A percentile compares a stretch with the other conserved stretches of the same genome.
Conservation (phyloP, 2,113 vertebrate genomes). For the Sylvilagus bachmani region DNA sequence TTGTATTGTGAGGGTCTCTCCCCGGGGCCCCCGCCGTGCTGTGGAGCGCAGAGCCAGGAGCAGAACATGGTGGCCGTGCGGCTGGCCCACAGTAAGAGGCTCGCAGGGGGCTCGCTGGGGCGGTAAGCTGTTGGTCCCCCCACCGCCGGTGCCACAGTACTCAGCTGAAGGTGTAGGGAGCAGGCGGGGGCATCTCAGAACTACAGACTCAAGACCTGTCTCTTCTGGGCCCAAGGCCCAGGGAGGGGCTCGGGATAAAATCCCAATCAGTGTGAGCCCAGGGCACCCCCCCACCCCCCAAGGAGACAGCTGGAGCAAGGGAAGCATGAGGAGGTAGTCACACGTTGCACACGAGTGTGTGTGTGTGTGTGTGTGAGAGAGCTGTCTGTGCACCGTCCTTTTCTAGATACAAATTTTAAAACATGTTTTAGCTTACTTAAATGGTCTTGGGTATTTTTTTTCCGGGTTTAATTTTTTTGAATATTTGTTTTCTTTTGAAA, state of each 20-base stretch:
- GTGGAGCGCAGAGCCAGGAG: background rate
- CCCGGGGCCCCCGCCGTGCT: too few relatives aligned
- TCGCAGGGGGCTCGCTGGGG: background rate
- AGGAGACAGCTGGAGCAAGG: too few relatives aligned
- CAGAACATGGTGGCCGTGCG: rapidly evolving
- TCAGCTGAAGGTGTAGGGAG: too few relatives aligned
- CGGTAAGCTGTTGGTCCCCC: background rate
- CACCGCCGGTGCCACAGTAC: background rate
- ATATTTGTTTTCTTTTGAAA: too few relatives aligned
- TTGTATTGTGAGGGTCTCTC: background rate
- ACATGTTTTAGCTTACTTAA: background rate
- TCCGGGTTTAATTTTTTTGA: too few relatives aligned
- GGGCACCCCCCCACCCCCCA: rapidly evolving
- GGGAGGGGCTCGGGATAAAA: background rate
- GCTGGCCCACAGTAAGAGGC: rapidly evolving
- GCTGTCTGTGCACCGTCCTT: background rate
- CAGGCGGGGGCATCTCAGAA: background rate
- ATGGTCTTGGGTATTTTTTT: too few relatives aligned
- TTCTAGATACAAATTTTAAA: background rate
- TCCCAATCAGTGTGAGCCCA: too few relatives aligned
- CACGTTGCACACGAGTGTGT: background rate
- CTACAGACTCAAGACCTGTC: rapidly evolving
- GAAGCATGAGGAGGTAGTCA: background rate
- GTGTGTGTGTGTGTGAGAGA: background rate
- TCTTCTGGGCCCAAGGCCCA: background rate